Evolutionary conservation across 2,888 invertebrate genomes (phyloP), one percentile per base, ranked within the genome.

Genomic region (Cantharis rufa): DNA sequence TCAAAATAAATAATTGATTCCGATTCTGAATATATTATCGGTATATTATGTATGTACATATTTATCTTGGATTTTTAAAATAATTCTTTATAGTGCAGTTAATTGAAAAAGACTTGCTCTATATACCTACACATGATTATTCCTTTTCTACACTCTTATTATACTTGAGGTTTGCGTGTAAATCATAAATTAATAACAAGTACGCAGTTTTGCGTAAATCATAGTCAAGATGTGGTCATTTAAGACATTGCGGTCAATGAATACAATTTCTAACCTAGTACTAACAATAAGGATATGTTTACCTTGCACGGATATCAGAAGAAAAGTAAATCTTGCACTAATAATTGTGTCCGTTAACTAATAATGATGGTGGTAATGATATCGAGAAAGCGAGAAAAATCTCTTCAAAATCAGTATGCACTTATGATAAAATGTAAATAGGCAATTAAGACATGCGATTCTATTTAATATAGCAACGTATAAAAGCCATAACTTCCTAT

Each of bases 251-350:
- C 18, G 64, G 64, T 66, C 64, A 66, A n/a, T 66, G 18, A 66
- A n/a, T 66, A 66, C 21, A 66, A 24, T 66, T 66, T 66, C 64
- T 66, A 66, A 66, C 24, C 24, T 21, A 10, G 64, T 24, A 66
- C 64, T 16, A 21, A 66, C 13, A 21, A 66, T 13, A 66, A 18
- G 64, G 21, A 66, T 24, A 66, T 15, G 10, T 10, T n/a, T 21
- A 7, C n/a, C 64, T 66, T 24, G 24, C 64, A 24, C 64, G 64
- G 64, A 66, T 21, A 66, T 21, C n/a, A 9, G 24, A 13, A 7
- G 64, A 66, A 66, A 66, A 66, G 64, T 24, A 66, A 66, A 66
- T 66, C 64, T 48, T 66, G 64, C 64, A 66, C 64, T 24, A 66
- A 24, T 66, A 66, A 66, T 66, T 66, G 24, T 66, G 21, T 21